Conservation (phyloP, 2,797 vertebrate species). For the Enteromius radiatus region DNA sequence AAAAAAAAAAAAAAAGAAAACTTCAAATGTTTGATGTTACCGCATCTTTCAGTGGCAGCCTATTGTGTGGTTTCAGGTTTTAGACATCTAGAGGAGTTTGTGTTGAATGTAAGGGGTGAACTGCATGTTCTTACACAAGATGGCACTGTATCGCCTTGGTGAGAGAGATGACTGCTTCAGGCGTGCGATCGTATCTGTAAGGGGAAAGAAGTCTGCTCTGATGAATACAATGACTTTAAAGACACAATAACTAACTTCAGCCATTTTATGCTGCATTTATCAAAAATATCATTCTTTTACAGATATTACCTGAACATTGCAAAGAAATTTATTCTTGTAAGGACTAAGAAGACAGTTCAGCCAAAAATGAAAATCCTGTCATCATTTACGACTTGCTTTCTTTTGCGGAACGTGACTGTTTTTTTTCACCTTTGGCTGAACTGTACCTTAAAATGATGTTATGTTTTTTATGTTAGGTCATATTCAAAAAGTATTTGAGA, state of each 20-base stretch:
- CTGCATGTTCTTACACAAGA: slow-evolving; percentile 75
- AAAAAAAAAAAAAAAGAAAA: slow-evolving; percentile 19
- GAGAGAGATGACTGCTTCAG: slow-evolving; percentile 50
- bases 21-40: slow-evolving; percentile 48
- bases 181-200: slow-evolving; percentile 59
- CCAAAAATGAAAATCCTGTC: neutral
- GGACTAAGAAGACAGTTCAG: neutral
- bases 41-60: slow-evolving; percentile 17
- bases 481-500: neutral
- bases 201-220: slow-evolving; percentile 61
- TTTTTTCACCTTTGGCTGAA: neutral
- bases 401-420: neutral
- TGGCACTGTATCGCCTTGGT: slow-evolving; percentile 79
- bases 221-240: slow-evolving; percentile 62
- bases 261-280: slow-evolving; percentile 34
- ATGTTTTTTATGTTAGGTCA: neutral
- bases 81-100: slow-evolving; percentile 33
- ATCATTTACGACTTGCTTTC: neutral
- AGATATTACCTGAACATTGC: slow-evolving; percentile 3
- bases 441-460: neutral
- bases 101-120: slow-evolving; percentile 48
- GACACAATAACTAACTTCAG: slow-evolving; percentile 42
- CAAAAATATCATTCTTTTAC: slow-evolving; percentile 21
- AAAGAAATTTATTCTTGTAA: neutral
- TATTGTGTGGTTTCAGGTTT: slow-evolving; percentile 47